A percentile compares a stretch with the other conserved stretches of the same genome.
These are phyloP conservation scores for Ciconia maguari DNA, from an alignment of 2,113 vertebrate genomes.

Conservation along the genomic window DNA sequence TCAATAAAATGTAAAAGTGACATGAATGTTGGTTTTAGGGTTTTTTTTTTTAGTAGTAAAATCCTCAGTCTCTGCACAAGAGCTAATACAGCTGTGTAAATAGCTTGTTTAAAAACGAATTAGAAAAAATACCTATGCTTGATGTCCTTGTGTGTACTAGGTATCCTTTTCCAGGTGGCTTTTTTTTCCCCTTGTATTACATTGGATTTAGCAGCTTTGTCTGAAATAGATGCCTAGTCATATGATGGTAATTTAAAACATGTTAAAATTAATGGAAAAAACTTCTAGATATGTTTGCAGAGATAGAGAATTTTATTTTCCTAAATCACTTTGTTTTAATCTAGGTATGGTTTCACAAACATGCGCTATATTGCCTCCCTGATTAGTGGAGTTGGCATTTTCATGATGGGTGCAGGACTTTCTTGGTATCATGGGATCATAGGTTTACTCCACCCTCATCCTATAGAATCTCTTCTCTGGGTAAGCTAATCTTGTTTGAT, in stretches of 20 bases:
- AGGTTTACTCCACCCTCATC: slow-evolving; percentile 91
- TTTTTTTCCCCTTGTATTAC: not conserved
- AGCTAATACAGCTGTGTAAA: slow-evolving; percentile 32
- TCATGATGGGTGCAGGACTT: slow-evolving; percentile 98
- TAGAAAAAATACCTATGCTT: slow-evolving; percentile 1
- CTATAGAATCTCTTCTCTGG: slow-evolving; percentile 94
- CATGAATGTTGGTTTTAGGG: not conserved
- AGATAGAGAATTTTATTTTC: not conserved
- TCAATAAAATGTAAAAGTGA: not conserved
- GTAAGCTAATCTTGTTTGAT: slow-evolving; percentile 72
- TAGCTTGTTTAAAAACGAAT: slow-evolving; percentile 3
- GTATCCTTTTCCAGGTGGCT: not conserved
- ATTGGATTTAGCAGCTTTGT: not conserved
- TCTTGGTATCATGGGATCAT: slow-evolving; percentile 99
- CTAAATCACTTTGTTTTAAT: not conserved
- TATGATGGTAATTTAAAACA: not conserved
- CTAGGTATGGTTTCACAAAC: slow-evolving; percentile 96
- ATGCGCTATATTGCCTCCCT: slow-evolving; percentile 98
- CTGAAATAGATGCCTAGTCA: not conserved
- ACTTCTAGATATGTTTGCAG: not conserved
- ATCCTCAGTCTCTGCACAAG: not conserved
- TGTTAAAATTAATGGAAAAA: not conserved
- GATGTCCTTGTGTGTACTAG: not conserved
- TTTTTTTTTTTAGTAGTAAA: not conserved
- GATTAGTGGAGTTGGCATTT: slow-evolving; percentile 97